Percentiles rank a stretch among this genome's conserved stretches.
Evolutionary conservation across 2,113 vertebrate species (phyloP).

Genomic region (Girardinichthys multiradiatus): DNA sequence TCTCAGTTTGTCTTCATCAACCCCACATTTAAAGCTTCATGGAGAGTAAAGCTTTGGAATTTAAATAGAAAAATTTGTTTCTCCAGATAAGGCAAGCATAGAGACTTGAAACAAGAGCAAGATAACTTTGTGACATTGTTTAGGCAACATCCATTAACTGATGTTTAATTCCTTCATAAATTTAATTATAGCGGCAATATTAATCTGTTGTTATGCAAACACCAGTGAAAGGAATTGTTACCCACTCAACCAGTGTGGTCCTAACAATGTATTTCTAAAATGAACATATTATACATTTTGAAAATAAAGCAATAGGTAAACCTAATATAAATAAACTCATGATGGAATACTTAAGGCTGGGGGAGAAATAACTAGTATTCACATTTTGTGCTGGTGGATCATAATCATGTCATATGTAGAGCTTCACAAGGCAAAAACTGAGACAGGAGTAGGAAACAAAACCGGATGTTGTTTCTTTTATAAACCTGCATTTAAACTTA

Average conservation of each 20-base stretch:
- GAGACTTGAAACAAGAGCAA: not conserved
- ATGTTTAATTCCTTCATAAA: not conserved
- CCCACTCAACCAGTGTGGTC: not conserved
- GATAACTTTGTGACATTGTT: not conserved
- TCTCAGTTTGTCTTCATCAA: constrained; percentile 35
- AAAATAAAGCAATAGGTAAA: not conserved
- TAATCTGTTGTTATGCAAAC: not conserved
- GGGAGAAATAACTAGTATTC: not conserved
- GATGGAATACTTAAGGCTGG: not conserved
- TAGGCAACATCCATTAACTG: not conserved
- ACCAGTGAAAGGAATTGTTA: not conserved
- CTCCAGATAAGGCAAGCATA: not conserved
- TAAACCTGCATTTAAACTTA: too few relatives aligned
- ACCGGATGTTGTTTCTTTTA: too few relatives aligned
- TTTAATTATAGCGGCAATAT: not conserved
- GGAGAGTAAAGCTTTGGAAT: not conserved
- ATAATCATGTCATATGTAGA: too few relatives aligned
- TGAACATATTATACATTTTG: not conserved
- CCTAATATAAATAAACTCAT: not conserved
- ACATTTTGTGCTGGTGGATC: not conserved
- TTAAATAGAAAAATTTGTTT: not conserved
- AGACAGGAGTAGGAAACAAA: too few relatives aligned
- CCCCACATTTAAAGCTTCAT: too few relatives aligned
- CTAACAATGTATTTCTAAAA: not conserved
- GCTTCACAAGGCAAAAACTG: too few relatives aligned